Evolutionary conservation across 1,140 invertebrate genomes (phyloP).

Genomic region (Heliothis virescens): DNA sequence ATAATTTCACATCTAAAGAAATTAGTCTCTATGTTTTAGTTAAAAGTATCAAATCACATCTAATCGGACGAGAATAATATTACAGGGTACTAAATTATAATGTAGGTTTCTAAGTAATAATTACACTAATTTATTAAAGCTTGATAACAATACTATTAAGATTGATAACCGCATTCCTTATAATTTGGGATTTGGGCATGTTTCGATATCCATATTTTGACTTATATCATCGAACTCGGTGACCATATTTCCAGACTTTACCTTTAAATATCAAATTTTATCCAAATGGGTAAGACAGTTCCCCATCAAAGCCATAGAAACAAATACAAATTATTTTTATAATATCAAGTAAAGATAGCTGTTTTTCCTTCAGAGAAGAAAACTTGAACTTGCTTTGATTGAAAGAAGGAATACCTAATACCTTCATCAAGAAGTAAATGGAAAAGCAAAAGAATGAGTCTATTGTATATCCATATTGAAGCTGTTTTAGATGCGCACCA

Average conservation of each 20-base stretch:
- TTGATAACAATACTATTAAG: slow-evolving; percentile 37
- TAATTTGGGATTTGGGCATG: slow-evolving; percentile 6
- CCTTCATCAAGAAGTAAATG: background rate
- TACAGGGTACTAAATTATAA: slow-evolving; percentile 32
- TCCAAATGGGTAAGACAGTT: no score
- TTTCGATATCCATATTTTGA: background rate
- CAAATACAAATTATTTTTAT: no score
- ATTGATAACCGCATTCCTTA: slow-evolving; percentile 12
- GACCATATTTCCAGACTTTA: no score
- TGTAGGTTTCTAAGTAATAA: slow-evolving; percentile 31
- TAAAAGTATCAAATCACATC: slow-evolving; percentile 41
- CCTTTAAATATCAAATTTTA: no score
- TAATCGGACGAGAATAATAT: slow-evolving; percentile 43
- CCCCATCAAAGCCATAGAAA: no score
- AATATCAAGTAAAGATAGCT: no score
- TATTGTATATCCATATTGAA: no score
- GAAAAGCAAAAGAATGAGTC: background rate
- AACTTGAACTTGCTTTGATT: no score
- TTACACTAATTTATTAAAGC: slow-evolving; percentile 45
- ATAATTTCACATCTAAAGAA: slow-evolving; percentile 14
- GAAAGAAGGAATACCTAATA: no score
- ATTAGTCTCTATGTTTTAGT: slow-evolving; percentile 1
- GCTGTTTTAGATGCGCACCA: no score
- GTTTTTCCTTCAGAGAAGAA: no score
- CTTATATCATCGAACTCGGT: slow-evolving; percentile 22